A percentile compares a stretch with the other conserved stretches of the same genome.
phyloP scores from a whole-genome alignment of 1,140 invertebrate species.

The Bombus huntii region DNA sequence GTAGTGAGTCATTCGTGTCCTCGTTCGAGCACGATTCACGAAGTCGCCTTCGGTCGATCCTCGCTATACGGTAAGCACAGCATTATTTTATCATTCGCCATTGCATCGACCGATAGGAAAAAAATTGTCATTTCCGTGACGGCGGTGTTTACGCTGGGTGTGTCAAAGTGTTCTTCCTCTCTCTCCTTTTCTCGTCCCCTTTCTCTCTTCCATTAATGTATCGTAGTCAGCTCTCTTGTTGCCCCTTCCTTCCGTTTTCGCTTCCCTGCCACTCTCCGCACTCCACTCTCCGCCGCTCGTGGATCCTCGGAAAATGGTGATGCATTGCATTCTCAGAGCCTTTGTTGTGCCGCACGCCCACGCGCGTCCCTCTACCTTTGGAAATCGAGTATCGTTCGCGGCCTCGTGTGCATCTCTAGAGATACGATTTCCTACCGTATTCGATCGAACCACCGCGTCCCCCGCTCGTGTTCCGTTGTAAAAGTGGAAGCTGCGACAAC shows the following conservation, averaged over 20 bases:
- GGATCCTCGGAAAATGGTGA: slow-evolving; percentile 75
- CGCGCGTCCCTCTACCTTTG: slow-evolving; percentile 49
- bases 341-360: slow-evolving; percentile 65
- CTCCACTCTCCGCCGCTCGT: slow-evolving; percentile 25
- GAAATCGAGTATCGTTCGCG: slow-evolving; percentile 29
- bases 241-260: slow-evolving; percentile 53
- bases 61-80: slow-evolving; percentile 56
- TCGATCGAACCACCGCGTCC: slow-evolving; percentile 21
- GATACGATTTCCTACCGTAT: slow-evolving; percentile 16
- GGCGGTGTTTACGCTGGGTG: slow-evolving; percentile 74
- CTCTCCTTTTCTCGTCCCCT: slow-evolving; percentile 22
- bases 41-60: slow-evolving; percentile 40
- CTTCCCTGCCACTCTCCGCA: slow-evolving; percentile 30
- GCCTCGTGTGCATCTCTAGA: slow-evolving; percentile 23
- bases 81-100: slow-evolving; percentile 45
- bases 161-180: slow-evolving; percentile 68
- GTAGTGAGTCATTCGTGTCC: slow-evolving; percentile 59
- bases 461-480: not conserved
- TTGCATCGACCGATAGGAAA: slow-evolving; percentile 29
- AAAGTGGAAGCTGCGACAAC: slow-evolving; percentile 42
- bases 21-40: slow-evolving; percentile 46
- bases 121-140: slow-evolving; percentile 47
- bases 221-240: slow-evolving; percentile 21
- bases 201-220: slow-evolving; percentile 31
- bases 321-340: slow-evolving; percentile 67